Conservation (phyloP, 2,888 invertebrate genomes). For the Drosophila leonis region DNA sequence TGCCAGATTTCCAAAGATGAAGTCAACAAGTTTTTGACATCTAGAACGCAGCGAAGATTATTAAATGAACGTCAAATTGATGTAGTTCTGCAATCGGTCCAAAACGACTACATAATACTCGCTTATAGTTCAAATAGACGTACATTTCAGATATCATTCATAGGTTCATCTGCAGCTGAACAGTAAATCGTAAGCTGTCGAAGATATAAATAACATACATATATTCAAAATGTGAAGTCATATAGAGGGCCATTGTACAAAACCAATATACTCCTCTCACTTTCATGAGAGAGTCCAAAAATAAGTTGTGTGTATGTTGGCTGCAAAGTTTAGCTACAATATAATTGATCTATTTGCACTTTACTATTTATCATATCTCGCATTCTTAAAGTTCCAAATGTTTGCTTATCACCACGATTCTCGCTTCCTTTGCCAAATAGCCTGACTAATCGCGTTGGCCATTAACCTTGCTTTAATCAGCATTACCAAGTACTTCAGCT, state of each 20-base stretch:
- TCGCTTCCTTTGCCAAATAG: conserved; percentile 1
- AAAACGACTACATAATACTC: neutral
- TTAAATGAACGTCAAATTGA: neutral
- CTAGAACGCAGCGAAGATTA: neutral
- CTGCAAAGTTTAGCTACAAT: neutral
- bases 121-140: neutral
- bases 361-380: neutral
- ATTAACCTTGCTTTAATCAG: conserved; percentile 24
- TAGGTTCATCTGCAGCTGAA: neutral
- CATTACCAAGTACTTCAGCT: conserved; percentile 1
- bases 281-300: neutral
- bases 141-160: neutral
- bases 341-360: neutral
- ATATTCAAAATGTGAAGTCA: neutral
- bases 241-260: neutral
- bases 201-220: neutral
- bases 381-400: conserved; percentile 11
- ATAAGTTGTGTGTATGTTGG: no score
- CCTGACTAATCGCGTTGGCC: conserved; percentile 8
- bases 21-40: neutral
- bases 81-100: neutral
- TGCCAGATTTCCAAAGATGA: neutral
- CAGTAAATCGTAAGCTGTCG: no score
- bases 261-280: neutral
- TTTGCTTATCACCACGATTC: conserved; percentile 26